Percentiles rank a stretch among this genome's conserved stretches.
These are phyloP conservation scores for Microcebus ravelobensis DNA, from an alignment of 2,113 vertebrate genomes.

Conservation along the genomic window DNA sequence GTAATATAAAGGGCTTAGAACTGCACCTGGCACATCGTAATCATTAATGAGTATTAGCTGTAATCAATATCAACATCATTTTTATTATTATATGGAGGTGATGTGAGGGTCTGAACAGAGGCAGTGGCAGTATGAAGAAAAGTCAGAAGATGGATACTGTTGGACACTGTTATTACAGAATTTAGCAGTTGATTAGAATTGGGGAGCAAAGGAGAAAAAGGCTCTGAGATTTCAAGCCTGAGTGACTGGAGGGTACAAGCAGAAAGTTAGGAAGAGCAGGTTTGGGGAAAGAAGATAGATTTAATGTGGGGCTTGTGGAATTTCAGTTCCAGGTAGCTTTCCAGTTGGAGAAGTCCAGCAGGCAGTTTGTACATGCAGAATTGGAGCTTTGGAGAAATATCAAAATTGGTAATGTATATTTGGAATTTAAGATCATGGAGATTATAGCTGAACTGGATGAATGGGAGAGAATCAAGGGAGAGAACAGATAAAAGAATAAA, in stretches of 20 bases:
- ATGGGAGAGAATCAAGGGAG: constrained; percentile 13
- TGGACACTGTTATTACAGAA: background rate
- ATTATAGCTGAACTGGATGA: constrained; percentile 28
- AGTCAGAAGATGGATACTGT: background rate
- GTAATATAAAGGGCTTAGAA: constrained; percentile 11
- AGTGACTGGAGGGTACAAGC: background rate
- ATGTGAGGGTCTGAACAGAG: background rate
- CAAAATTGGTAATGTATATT: constrained; percentile 28
- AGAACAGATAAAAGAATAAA: constrained; percentile 23
- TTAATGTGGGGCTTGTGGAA: background rate
- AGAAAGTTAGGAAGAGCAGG: constrained; percentile 36
- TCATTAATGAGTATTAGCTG: background rate
- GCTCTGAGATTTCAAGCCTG: constrained; percentile 25
- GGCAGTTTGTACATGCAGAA: background rate
- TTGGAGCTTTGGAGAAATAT: constrained; percentile 11
- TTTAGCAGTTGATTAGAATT: constrained; percentile 41
- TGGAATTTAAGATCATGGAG: constrained; percentile 41
- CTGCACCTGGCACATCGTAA: background rate
- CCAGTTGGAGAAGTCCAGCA: background rate
- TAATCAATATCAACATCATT: background rate
- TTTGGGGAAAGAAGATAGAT: constrained; percentile 37
- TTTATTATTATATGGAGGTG: background rate
- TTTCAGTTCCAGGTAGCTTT: constrained; percentile 31
- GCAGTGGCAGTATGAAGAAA: background rate
- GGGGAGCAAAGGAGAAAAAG: background rate